A percentile compares a stretch with the other conserved stretches of the same genome.
Evolutionary conservation across 1,140 invertebrate species (phyloP).

Genomic region (Philotrypesis tridentata): DNA sequence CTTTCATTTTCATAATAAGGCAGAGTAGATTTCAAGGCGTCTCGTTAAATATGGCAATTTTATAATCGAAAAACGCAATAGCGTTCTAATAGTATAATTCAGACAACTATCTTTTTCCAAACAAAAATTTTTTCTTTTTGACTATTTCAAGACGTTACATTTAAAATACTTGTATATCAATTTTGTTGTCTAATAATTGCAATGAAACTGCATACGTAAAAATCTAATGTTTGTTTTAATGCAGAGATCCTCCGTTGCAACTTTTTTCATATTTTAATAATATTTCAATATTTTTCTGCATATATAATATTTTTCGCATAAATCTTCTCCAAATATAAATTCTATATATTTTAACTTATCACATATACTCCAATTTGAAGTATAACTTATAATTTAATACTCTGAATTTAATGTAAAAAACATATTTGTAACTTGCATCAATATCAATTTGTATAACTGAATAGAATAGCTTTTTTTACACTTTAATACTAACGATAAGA

Average conservation of each 20-base stretch:
- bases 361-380: slow-evolving; percentile 20
- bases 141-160: too few species aligned
- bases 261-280: background rate
- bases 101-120: background rate
- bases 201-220: background rate
- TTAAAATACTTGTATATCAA: background rate
- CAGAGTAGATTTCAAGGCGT: slow-evolving; percentile 19
- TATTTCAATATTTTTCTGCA: background rate
- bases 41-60: slow-evolving; percentile 27
- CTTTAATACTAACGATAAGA: slow-evolving; percentile 52
- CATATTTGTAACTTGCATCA: background rate
- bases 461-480: slow-evolving; percentile 38
- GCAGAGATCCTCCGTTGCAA: background rate
- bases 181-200: background rate
- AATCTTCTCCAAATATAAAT: slow-evolving; percentile 2
- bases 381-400: slow-evolving; percentile 12
- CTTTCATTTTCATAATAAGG: slow-evolving; percentile 15
- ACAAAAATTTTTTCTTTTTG: background rate
- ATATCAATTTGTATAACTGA: background rate
- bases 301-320: background rate
- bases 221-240: too few species aligned
- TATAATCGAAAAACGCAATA: background rate
- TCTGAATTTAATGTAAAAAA: background rate
- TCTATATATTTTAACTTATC: slow-evolving; percentile 10
- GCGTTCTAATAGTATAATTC: background rate